Evolutionary conservation across 2,113 vertebrate genomes (phyloP).

Genomic region (Pelodiscus sinensis): DNA sequence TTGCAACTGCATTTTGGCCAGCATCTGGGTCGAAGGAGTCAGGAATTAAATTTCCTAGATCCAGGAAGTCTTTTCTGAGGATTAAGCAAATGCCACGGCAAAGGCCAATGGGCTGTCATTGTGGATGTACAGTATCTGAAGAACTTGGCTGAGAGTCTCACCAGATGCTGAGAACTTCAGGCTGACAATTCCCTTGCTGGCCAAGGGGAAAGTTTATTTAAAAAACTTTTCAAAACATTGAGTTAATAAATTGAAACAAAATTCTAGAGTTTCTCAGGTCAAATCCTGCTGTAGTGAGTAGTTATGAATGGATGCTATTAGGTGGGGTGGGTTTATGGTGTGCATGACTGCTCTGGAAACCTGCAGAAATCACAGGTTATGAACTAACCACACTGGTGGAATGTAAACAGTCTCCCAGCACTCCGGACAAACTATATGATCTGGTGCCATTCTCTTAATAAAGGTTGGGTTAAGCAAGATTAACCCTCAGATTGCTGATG

Average conservation of each 20-base stretch:
- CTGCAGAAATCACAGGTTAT: constrained; percentile 63
- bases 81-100: constrained; percentile 72
- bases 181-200: constrained; percentile 86
- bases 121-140: constrained; percentile 76
- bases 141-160: constrained; percentile 79
- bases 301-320: constrained; percentile 78
- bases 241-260: constrained; percentile 79
- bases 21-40: constrained; percentile 79
- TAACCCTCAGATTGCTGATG: constrained; percentile 79
- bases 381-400: constrained; percentile 50
- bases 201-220: constrained; percentile 80
- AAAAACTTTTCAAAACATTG: constrained; percentile 75
- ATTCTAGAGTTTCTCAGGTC: constrained; percentile 86
- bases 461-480: constrained; percentile 78
- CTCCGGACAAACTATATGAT: constrained; percentile 58
- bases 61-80: constrained; percentile 77
- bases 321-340: constrained; percentile 60
- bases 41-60: constrained; percentile 83
- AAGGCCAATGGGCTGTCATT: constrained; percentile 70
- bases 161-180: constrained; percentile 78
- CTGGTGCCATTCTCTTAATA: constrained; percentile 71
- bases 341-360: constrained; percentile 68
- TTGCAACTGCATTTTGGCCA: constrained; percentile 65
- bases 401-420: constrained; percentile 37
- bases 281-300: constrained; percentile 85